Conservation (phyloP, 2,888 invertebrate species). For the Athrips mouffetella region DNA sequence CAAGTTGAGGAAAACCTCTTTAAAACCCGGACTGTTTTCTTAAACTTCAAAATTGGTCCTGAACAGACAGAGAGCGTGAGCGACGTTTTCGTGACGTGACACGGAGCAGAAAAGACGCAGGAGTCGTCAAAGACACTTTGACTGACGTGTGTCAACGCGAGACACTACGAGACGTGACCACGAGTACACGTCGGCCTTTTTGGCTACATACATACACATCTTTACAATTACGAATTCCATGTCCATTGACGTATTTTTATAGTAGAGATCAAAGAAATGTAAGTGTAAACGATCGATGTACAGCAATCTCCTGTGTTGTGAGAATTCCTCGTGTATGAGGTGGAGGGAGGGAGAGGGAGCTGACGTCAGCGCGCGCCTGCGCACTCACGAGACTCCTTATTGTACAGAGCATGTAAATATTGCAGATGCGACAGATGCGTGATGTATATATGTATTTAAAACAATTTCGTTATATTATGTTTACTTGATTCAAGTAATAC, state of each 20-base stretch:
- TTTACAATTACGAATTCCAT: neutral
- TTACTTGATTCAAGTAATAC: too few species aligned
- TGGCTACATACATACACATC: neutral
- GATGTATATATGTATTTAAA: neutral
- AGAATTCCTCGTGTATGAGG: slow-evolving; percentile 29
- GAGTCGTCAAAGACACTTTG: neutral
- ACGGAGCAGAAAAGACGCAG: neutral
- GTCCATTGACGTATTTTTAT: neutral
- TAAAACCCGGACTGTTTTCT: too few species aligned
- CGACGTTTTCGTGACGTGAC: neutral
- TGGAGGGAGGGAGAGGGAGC: slow-evolving; percentile 41
- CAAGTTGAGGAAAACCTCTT: too few species aligned
- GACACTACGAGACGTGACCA: neutral
- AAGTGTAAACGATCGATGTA: neutral
- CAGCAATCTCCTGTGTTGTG: neutral
- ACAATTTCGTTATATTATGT: too few species aligned
- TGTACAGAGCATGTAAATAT: slow-evolving; percentile 38
- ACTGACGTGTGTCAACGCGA: slow-evolving; percentile 3
- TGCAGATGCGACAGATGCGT: slow-evolving; percentile 32
- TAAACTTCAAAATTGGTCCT: too few species aligned
- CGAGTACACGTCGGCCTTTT: neutral
- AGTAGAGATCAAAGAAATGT: neutral
- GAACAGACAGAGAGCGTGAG: too few species aligned
- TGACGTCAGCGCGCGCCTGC: slow-evolving; percentile 72
- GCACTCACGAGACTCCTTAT: slow-evolving; percentile 51